These are phyloP conservation scores for Tetraodon nigroviridis DNA, from an alignment of 2,113 vertebrate species.

Conservation along the genomic window DNA sequence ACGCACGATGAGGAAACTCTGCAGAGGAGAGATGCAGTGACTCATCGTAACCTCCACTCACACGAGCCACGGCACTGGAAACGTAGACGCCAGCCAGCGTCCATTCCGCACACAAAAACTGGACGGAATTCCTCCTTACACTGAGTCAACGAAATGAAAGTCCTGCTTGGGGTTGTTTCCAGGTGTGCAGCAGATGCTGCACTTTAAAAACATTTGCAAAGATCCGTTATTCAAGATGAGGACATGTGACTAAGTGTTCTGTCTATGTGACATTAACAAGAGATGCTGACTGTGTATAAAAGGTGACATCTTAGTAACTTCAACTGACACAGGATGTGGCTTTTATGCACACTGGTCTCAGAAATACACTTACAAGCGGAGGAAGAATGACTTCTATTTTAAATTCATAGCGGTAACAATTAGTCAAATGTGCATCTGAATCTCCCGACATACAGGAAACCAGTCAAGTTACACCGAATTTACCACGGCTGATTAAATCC, in stretches of 20 bases:
- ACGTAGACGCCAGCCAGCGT: not conserved
- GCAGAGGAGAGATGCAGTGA: constrained; percentile 36
- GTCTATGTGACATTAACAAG: too few species aligned
- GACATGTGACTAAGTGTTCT: not conserved
- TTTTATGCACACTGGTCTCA: constrained; percentile 24
- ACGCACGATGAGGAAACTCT: constrained; percentile 65
- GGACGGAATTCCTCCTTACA: not conserved
- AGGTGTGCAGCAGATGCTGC: too few species aligned
- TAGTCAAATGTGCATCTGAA: not conserved
- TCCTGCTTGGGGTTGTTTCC: too few species aligned
- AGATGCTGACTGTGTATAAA: too few species aligned
- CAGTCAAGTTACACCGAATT: not conserved
- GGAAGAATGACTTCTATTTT: not conserved
- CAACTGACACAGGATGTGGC: constrained; percentile 54
- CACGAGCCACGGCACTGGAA: not conserved
- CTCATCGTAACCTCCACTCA: constrained; percentile 19
- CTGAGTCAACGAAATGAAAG: not conserved
- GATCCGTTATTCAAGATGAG: too few species aligned
- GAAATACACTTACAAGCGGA: constrained; percentile 6
- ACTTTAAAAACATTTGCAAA: too few species aligned
- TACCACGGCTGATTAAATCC: not conserved
- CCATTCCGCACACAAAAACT: not conserved
- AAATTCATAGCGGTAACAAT: not conserved
- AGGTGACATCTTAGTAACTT: constrained; percentile 14
- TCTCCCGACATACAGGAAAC: not conserved